A percentile compares a stretch with the other conserved stretches of the same genome.
phyloP scores from a whole-genome alignment of 2,797 vertebrate species.

The Dromococcyx pavoninus region DNA sequence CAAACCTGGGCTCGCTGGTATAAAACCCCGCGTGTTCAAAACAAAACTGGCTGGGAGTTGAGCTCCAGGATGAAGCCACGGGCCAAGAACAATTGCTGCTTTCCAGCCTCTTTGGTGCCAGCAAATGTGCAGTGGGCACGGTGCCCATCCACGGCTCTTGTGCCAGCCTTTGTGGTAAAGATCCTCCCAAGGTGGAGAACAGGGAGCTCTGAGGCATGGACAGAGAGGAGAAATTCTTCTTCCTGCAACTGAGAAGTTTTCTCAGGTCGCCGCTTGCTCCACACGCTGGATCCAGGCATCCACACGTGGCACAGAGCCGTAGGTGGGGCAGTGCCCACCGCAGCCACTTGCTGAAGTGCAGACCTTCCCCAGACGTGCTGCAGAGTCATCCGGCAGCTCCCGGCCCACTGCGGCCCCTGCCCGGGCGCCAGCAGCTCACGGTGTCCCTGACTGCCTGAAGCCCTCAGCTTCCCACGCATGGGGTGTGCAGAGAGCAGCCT shows the following conservation, averaged over 20 bases:
- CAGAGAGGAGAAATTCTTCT: neutral
- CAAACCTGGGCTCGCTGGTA: neutral
- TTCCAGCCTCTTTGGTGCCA: conserved; percentile 34
- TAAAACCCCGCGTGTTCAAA: neutral
- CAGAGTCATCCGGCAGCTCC: neutral
- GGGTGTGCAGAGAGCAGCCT: neutral
- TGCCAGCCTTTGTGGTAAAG: neutral
- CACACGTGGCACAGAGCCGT: neutral
- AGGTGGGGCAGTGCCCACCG: rapidly evolving
- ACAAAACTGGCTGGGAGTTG: neutral
- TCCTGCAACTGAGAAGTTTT: neutral
- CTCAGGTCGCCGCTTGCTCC: neutral
- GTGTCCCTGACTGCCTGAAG: neutral
- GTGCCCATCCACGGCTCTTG: neutral
- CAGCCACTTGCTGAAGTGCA: neutral
- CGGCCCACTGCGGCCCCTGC: neutral
- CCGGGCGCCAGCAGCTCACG: neutral
- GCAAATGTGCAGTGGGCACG: neutral
- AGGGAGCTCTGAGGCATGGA: neutral
- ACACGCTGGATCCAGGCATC: neutral
- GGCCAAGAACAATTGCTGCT: conserved; percentile 11
- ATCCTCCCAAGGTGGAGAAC: neutral
- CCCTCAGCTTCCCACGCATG: neutral
- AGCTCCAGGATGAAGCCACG: neutral
- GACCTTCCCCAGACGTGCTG: neutral